phyloP scores from a whole-genome alignment of 2,888 invertebrate genomes.

The Neria commutata region DNA sequence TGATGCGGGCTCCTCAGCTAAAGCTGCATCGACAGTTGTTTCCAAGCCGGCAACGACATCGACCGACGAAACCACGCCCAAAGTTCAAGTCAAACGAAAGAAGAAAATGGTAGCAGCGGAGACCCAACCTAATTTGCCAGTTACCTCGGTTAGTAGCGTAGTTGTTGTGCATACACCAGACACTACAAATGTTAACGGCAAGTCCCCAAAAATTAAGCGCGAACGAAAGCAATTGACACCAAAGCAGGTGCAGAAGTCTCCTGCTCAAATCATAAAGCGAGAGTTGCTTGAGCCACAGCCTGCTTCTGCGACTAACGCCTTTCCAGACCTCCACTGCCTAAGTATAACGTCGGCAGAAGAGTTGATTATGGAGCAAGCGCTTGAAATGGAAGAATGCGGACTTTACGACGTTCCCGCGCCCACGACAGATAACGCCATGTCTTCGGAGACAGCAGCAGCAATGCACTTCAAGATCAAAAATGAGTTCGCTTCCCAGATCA shows the following conservation, averaged over 20 bases:
- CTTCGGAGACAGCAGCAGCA: conserved; percentile 49
- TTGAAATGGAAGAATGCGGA: conserved; percentile 60
- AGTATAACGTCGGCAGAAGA: conserved; percentile 60
- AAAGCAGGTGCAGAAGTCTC: conserved; percentile 51
- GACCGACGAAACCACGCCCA: conserved; percentile 16
- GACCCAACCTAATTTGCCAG: conserved; percentile 14
- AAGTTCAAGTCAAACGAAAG: neutral
- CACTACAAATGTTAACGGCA: conserved; percentile 26
- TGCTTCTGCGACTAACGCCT: conserved; percentile 23
- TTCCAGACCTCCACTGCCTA: conserved; percentile 53
- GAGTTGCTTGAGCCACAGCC: conserved; percentile 25
- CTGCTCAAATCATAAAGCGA: conserved; percentile 30
- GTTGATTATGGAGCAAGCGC: conserved; percentile 60
- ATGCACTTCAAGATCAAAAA: conserved; percentile 55
- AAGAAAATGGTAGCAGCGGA: conserved; percentile 7
- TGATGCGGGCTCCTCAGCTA: conserved; percentile 33
- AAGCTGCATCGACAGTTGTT: neutral
- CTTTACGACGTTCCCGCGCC: conserved; percentile 46
- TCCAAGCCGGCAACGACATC: neutral
- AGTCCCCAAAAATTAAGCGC: conserved; percentile 48
- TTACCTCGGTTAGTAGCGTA: conserved; percentile 13
- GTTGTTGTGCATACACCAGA: no score
- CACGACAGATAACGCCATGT: conserved; percentile 52
- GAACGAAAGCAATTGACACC: conserved; percentile 52
- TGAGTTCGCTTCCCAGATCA: conserved; percentile 47